Evolutionary conservation across 35 echinoderm and acorn worm genomes (phyloP), one percentile per base, ranked within the genome.

Genomic region (Apostichopus parvimensis): DNA sequence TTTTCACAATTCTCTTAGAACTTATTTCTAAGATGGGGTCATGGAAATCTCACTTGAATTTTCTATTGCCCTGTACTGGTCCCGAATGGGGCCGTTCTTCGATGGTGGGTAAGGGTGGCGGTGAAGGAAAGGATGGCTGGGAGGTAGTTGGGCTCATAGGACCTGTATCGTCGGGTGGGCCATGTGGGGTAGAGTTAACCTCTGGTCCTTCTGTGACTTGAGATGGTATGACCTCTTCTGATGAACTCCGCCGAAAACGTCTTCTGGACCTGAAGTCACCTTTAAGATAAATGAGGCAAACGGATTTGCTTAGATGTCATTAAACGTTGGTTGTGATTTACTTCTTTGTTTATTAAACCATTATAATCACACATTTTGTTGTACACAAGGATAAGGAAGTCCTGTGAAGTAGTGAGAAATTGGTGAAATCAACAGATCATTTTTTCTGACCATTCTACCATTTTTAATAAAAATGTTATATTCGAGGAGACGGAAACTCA

Each of bases 71-170:
- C 54, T 90, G 80, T 8, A 89, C 94, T 78, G 97, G 97, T 73
- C 97, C 97, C 21, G 97, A 99, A 80, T 80, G 94, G 7, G 97
- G 97, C n/a, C 97, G 81, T 22, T 93, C 91, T 13, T 98, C 94
- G 18, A 94, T 73, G 7, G 78, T 73, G 1, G 61, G 66, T 5
- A 96, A 24, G 61, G 80, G 94, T 78, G 85, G 79, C 25, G 90
- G 87, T 18, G 94, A 94, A 55, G 79, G 94, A 56, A 87, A 78
- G 60, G 87, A 24, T 4, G 54, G 53, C n/a, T 25, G 80, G 10
- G 86, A 71, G 14, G 73, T n/a, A 8, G 45, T 54, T 10, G 95
- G 92, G 73, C 92, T 94, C 1, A 87, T 87, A 55, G 89, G 91
- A 77, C 93, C 95, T 21, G 93, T 85, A 71, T 97, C 95, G 7